Conservation (phyloP, 2,797 vertebrate species). For the Pangasius macronema region DNA sequence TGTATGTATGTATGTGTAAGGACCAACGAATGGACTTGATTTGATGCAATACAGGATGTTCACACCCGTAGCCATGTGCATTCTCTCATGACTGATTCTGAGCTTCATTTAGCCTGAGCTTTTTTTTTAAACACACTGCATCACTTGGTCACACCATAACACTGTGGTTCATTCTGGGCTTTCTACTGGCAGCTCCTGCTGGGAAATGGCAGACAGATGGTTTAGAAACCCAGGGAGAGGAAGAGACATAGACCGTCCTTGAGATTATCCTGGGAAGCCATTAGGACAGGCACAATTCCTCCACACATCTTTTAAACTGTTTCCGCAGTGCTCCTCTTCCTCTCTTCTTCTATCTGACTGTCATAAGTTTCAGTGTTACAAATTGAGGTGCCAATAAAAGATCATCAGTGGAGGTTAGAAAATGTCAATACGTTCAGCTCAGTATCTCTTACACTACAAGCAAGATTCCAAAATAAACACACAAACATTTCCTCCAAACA, state of each 20-base stretch:
- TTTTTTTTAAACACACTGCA: background rate
- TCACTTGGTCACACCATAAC: conserved; percentile 25
- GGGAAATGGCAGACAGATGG: conserved; percentile 39
- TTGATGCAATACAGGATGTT: background rate
- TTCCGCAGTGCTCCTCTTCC: background rate
- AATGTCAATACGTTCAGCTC: conserved; percentile 26
- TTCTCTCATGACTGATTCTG: conserved; percentile 20
- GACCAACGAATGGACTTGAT: background rate
- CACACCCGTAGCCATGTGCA: background rate
- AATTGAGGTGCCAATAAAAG: conserved; percentile 43
- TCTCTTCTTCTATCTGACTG: conserved; percentile 21
- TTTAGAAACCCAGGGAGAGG: conserved; percentile 37
- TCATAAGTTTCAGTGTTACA: conserved; percentile 43
- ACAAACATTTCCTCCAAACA: background rate
- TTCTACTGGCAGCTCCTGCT: conserved; percentile 4
- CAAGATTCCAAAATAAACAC: background rate
- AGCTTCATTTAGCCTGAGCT: background rate
- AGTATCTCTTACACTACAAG: background rate
- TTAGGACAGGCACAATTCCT: conserved; percentile 52
- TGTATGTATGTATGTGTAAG: background rate
- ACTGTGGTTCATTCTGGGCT: conserved; percentile 4
- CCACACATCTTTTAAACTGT: conserved; percentile 35
- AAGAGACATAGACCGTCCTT: conserved; percentile 45
- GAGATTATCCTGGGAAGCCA: conserved; percentile 44
- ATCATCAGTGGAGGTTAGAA: conserved; percentile 29